phyloP scores from a whole-genome alignment of 2,113 vertebrate species.

The Chlamydotis undulata region DNA sequence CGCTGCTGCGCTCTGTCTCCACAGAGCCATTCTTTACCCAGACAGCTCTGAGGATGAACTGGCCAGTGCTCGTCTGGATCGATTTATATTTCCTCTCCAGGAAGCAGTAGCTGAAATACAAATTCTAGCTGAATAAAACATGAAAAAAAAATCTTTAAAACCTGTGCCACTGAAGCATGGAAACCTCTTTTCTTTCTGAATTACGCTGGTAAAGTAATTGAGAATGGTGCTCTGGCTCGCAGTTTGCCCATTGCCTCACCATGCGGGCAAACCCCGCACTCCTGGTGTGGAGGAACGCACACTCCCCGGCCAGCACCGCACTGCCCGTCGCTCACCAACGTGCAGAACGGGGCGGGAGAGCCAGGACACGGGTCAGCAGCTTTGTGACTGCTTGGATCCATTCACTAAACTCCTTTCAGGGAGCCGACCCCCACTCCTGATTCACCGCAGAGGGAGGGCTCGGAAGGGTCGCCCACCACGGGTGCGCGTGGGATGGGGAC shows the following conservation, averaged over 20 bases:
- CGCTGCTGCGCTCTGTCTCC: not conserved
- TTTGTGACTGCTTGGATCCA: not conserved
- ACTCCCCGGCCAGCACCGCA: fast-evolving
- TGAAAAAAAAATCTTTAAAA: conserved; percentile 6
- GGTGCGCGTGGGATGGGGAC: not conserved
- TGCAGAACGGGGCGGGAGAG: fast-evolving
- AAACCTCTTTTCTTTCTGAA: not conserved
- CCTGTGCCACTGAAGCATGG: not conserved
- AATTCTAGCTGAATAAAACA: conserved; percentile 56
- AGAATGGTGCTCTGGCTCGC: fast-evolving
- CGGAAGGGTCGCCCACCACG: not conserved
- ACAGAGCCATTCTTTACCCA: not conserved
- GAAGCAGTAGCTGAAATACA: not conserved
- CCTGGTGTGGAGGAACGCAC: fast-evolving
- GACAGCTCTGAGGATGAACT: not conserved
- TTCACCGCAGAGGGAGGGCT: not conserved
- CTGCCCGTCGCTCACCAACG: fast-evolving
- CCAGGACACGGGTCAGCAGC: not conserved
- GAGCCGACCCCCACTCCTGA: fast-evolving
- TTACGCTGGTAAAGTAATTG: not conserved
- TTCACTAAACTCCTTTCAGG: not conserved
- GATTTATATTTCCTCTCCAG: conserved; percentile 11
- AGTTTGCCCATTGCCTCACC: not conserved
- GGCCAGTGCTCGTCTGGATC: not conserved
- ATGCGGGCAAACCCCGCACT: fast-evolving